Conservation (phyloP, 2,888 invertebrate genomes). For the Neoitamus cyanurus region DNA sequence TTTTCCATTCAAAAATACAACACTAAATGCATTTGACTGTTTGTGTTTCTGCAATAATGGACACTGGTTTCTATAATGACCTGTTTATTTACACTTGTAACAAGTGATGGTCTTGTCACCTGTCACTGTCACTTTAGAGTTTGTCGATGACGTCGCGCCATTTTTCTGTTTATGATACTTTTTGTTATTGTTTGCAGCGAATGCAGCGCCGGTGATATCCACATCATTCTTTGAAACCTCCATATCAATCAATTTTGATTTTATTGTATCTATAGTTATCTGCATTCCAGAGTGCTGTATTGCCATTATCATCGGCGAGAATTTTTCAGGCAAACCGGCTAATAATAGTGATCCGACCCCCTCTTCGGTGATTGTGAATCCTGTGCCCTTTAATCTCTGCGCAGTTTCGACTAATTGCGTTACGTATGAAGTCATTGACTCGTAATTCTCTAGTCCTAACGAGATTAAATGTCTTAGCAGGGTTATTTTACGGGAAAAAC, state of each 20-base stretch:
- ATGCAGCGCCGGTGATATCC: neutral
- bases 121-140: neutral
- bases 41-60: neutral
- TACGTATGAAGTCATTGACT: neutral
- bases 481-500: neutral
- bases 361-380: slow-evolving; percentile 48
- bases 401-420: neutral
- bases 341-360: slow-evolving; percentile 50
- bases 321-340: slow-evolving; percentile 50
- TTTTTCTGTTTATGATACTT: neutral
- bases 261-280: slow-evolving; percentile 44
- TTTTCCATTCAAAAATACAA: slow-evolving; percentile 52
- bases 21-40: slow-evolving; percentile 53
- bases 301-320: slow-evolving; percentile 53
- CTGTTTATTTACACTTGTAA: neutral
- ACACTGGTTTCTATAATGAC: neutral
- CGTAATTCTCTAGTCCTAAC: neutral
- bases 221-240: too few relatives aligned
- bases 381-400: slow-evolving; percentile 41
- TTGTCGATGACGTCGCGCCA: neutral
- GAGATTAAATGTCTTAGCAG: neutral
- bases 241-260: slow-evolving; percentile 43
- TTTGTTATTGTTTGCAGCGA: neutral
- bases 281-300: slow-evolving; percentile 51
- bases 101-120: neutral